Percentiles rank a stretch among this genome's conserved stretches.
Conservation (phyloP, 1,140 invertebrate species). For the Drosophila malerkotliana region DNA sequence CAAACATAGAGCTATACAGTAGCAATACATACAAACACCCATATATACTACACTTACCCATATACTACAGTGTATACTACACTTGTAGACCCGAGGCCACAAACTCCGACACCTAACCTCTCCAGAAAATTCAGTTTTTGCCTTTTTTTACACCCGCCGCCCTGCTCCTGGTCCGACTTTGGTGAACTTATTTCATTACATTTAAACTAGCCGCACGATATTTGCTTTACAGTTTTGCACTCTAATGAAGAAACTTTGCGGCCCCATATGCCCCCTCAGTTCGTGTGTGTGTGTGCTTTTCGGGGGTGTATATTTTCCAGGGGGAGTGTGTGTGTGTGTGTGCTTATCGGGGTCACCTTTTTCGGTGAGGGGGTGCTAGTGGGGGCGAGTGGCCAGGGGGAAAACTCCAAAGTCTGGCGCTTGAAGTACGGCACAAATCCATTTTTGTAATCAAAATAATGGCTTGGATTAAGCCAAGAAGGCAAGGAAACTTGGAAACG, state of each 20-base stretch:
- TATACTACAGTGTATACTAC: no score
- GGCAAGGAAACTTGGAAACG: background rate
- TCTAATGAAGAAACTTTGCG: constrained; percentile 64
- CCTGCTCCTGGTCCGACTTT: constrained; percentile 5
- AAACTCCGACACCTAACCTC: constrained; percentile 32
- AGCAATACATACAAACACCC: background rate
- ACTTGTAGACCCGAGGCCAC: constrained; percentile 11
- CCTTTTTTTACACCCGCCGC: background rate
- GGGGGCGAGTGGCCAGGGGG: no score
- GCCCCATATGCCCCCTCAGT: constrained; percentile 1
- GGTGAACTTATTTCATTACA: constrained; percentile 68
- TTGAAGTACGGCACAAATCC: constrained; percentile 6
- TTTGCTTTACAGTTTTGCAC: constrained; percentile 67
- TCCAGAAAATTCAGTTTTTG: constrained; percentile 1
- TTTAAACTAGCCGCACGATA: constrained; percentile 54
- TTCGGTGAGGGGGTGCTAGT: background rate
- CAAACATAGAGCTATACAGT: constrained; percentile 25
- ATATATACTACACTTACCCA: no score
- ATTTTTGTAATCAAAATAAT: constrained; percentile 21
- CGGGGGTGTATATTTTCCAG: background rate
- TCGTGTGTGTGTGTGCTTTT: background rate
- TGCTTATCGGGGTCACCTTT: constrained; percentile 53
- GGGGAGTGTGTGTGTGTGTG: background rate
- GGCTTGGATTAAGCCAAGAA: background rate
- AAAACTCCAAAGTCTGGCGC: constrained; percentile 11